These are phyloP conservation scores for Ctenomys sociabilis DNA, from an alignment of 2,113 vertebrate species.

Conservation along the genomic window DNA sequence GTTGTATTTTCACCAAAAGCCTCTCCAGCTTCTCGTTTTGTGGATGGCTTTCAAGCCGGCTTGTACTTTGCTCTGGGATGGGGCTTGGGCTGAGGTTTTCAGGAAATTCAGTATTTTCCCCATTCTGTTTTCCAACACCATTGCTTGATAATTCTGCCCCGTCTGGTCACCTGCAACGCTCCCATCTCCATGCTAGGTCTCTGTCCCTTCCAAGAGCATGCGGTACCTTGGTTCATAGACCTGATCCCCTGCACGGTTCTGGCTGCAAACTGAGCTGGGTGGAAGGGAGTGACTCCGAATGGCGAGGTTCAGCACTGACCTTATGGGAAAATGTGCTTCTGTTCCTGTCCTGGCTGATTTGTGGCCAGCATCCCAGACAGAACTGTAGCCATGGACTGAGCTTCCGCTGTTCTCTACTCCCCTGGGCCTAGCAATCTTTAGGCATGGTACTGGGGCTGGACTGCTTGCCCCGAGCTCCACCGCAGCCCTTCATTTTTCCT, in stretches of 20 bases:
- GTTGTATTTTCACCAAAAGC: not conserved
- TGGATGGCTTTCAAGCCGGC: not conserved
- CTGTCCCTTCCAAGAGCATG: not conserved
- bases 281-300: not conserved
- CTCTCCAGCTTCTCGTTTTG: not conserved
- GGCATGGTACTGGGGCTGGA: not conserved
- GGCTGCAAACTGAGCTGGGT: not conserved
- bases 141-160: fast-evolving
- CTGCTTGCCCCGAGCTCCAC: not conserved
- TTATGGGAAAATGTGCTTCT: not conserved
- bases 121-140: fast-evolving
- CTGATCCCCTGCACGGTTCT: not conserved
- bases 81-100: not conserved
- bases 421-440: not conserved
- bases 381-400: no score
- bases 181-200: not conserved
- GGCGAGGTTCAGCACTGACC: not conserved
- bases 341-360: not conserved
- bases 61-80: not conserved
- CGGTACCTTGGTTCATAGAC: not conserved
- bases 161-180: fast-evolving
- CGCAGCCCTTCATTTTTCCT: not conserved
- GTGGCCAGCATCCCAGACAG: not conserved
- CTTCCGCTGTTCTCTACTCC: not conserved
- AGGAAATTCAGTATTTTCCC: not conserved